phyloP scores from a whole-genome alignment of 2,113 vertebrate species.

The Mixornis gularis region DNA sequence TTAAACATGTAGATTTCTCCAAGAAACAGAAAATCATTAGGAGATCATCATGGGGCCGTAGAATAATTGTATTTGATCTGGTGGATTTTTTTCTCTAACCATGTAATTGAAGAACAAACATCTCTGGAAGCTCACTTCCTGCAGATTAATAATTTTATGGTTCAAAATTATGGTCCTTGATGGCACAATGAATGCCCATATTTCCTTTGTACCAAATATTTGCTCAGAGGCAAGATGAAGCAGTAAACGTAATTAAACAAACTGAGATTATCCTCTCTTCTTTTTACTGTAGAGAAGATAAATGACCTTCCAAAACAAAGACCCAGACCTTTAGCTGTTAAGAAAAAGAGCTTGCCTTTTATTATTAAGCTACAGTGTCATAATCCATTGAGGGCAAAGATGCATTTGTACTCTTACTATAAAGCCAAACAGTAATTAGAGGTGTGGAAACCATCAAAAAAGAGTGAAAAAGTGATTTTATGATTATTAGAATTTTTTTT shows the following conservation, averaged over 20 bases:
- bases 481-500: not conserved
- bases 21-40: not conserved
- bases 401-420: not conserved
- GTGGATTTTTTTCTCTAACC: not conserved
- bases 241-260: not conserved
- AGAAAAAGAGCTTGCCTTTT: not conserved
- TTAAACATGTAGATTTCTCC: not conserved
- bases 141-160: not conserved
- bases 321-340: not conserved
- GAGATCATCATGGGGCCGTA: not conserved
- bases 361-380: not conserved
- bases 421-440: not conserved
- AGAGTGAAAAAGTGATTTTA: not conserved
- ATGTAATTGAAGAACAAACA: not conserved
- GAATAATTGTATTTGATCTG: not conserved
- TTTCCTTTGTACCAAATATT: not conserved
- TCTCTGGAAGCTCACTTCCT: not conserved
- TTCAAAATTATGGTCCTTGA: not conserved
- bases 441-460: not conserved
- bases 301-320: not conserved
- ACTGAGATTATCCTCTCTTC: not conserved
- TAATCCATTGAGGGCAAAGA: not conserved
- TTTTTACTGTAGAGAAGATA: not conserved
- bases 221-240: not conserved
- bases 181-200: not conserved